Conservation (phyloP, 2,797 vertebrate species). For the Miopithecus talapoin region DNA sequence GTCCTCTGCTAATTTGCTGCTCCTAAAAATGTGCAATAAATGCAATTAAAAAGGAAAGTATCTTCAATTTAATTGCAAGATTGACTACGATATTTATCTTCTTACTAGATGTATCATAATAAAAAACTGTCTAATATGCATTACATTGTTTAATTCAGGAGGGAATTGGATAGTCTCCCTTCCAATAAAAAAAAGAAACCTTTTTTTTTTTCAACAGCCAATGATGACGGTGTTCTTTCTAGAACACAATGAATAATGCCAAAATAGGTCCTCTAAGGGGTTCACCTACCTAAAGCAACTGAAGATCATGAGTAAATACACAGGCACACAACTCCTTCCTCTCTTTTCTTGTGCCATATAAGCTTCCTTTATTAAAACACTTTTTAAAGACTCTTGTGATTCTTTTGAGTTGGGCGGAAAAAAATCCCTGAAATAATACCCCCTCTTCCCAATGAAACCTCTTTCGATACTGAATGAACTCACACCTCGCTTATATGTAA, state of each 20-base stretch:
- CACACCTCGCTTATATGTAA: neutral
- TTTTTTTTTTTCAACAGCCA: neutral
- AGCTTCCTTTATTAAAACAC: neutral
- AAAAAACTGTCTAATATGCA: conserved; percentile 39
- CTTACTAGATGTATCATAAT: conserved; percentile 43
- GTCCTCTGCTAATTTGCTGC: conserved; percentile 35
- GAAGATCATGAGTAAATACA: neutral
- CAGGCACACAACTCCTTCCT: neutral
- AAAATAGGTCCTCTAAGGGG: neutral
- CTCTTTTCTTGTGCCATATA: neutral
- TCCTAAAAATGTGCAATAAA: conserved; percentile 41
- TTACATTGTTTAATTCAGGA: conserved; percentile 47
- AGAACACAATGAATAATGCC: neutral
- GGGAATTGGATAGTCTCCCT: conserved; percentile 51
- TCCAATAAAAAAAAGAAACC: conserved; percentile 17
- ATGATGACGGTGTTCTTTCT: neutral
- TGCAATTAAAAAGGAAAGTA: conserved; percentile 49
- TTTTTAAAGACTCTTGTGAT: neutral
- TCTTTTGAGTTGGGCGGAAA: neutral
- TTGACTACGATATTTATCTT: conserved; percentile 8
- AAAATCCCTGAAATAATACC: neutral
- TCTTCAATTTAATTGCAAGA: conserved; percentile 55
- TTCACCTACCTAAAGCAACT: neutral
- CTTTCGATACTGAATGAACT: neutral
- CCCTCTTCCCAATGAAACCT: neutral